A percentile compares a stretch with the other conserved stretches of the same genome.
Conservation (phyloP, 1,140 invertebrate species). For the Drosophila willistoni region DNA sequence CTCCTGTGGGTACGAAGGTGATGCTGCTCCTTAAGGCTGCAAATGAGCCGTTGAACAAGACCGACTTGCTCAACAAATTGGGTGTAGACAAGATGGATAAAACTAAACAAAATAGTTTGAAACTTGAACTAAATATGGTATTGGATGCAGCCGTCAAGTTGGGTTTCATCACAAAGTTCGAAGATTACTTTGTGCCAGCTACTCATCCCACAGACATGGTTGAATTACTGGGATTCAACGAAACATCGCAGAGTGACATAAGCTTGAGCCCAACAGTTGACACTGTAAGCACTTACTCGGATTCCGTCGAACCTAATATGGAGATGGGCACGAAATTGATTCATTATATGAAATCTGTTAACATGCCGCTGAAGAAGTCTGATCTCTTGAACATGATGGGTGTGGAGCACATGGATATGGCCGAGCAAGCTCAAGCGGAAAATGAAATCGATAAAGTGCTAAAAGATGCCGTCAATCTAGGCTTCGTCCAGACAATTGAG, state of each 20-base stretch:
- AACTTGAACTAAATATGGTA: neutral
- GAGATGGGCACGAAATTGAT: neutral
- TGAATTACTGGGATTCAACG: neutral
- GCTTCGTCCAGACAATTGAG: neutral
- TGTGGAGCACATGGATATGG: neutral
- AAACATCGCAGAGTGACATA: neutral
- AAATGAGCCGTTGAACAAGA: neutral
- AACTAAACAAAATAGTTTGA: neutral
- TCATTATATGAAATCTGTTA: neutral
- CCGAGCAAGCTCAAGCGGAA: neutral
- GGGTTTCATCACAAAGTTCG: neutral
- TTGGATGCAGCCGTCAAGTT: neutral
- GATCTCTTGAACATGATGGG: neutral
- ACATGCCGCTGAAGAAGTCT: neutral
- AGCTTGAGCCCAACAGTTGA: neutral
- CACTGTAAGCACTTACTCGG: neutral
- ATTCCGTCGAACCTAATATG: neutral
- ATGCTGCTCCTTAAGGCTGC: neutral
- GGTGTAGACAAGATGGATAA: neutral
- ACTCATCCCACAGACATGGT: neutral
- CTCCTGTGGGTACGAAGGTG: neutral
- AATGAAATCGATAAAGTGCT: neutral
- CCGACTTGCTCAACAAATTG: neutral
- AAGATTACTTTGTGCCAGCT: neutral
- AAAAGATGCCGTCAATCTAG: neutral